Conservation (phyloP, 2,797 vertebrate species). For the Threskiornis aethiopicus region DNA sequence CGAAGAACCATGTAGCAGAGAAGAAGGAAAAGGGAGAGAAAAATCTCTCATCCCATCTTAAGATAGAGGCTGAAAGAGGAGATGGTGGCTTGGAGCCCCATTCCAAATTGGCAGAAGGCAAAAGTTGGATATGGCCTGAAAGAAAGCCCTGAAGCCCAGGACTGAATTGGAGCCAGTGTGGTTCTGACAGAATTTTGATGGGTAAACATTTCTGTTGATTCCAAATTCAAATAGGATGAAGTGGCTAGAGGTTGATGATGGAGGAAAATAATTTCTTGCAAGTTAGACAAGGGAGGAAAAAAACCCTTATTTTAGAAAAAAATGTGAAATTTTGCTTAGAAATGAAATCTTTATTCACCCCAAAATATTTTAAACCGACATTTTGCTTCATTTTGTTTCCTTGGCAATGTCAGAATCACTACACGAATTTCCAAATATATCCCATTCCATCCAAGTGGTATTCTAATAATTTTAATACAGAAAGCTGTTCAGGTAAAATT, state of each 20-base stretch:
- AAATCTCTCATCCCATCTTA: not conserved
- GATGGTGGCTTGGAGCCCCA: not conserved
- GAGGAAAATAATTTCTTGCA: not conserved
- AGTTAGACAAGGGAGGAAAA: not conserved
- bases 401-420: conserved; percentile 22
- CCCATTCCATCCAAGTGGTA: not conserved
- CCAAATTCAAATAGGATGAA: not conserved
- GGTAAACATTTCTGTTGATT: not conserved
- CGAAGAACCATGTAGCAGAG: not conserved
- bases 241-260: not conserved
- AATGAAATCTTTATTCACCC: not conserved
- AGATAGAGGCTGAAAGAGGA: not conserved
- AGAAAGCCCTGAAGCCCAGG: not conserved
- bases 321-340: not conserved
- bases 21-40: not conserved
- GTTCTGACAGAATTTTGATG: not conserved
- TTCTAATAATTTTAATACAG: not conserved
- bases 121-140: not conserved
- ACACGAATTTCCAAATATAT: conserved; percentile 24
- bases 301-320: not conserved
- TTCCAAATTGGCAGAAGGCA: not conserved
- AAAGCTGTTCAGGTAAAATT: not conserved
- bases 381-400: not conserved
- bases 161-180: not conserved
- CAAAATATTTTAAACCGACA: not conserved